Evolutionary conservation across 2,888 invertebrate species (phyloP), one percentile per base, ranked within the genome.

Genomic region (Amblyjoppa fuscipennis): DNA sequence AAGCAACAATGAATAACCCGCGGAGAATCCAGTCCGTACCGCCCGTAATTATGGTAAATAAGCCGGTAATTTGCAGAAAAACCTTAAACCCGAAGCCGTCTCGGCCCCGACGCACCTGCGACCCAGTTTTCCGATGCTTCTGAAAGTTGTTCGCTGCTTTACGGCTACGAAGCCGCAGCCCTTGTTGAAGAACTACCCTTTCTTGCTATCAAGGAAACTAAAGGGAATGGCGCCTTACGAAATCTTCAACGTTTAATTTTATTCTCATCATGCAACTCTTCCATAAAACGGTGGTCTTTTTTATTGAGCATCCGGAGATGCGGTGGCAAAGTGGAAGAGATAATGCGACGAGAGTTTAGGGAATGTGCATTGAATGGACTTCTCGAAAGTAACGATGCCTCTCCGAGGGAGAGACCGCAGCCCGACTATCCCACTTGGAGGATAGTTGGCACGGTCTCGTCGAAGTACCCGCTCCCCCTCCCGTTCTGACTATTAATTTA

Each of bases 31-130:
- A n/a, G 16, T 61, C 7, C n/a, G 64, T n/a, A 59, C 11, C 25
- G 64, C 76, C 25, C 66, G 81, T 82, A 85, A 85, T 85, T 85
- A 78, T 78, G 82, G 82, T 85, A 78, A 85, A 78, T 74, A 82
- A 84, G 77, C 73, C 59, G 51, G 77, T 83, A 85, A 82, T 82
- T 82, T 77, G 68, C 41, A 51, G 61, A 61, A 49, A 85, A 85
- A 69, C 68, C 68, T 59, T 66, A 59, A 77, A 68, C 64, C 68
- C 41, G 59, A 71, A 31, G 45, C 71, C 9, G 28, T 66, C 75
- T 49, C 51, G 45, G 31, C 13, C 31, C 59, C 25, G 34, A 78
- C 74, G 85, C 85, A 85, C 78, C 82, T 85, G 85, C 69, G 85
- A 74, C 82, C 61, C 69, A 77, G 25, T 74, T 82, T 59, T 69